phyloP scores from a whole-genome alignment of 2,113 vertebrate genomes.

The Rattus rattus region DNA sequence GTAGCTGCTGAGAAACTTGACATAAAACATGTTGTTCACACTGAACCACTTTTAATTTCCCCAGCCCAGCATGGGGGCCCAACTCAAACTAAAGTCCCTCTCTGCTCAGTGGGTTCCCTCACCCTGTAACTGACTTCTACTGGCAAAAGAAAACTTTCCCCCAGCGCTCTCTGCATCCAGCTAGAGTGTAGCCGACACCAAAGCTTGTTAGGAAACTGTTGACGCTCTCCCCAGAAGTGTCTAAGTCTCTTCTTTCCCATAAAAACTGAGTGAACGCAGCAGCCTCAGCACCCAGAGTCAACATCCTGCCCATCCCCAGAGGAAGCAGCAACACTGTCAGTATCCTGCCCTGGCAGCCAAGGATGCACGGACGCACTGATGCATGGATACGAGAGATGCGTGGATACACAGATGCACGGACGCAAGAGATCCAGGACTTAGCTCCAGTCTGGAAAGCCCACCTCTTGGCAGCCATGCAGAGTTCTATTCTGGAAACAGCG shows the following conservation, averaged over 20 bases:
- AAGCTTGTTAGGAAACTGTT: neutral
- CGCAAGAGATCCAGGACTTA: neutral
- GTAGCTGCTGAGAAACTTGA: neutral
- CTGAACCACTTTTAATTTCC: neutral
- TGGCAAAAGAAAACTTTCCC: neutral
- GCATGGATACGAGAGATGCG: too few species aligned
- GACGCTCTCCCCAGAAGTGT: neutral
- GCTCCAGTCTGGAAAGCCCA: neutral
- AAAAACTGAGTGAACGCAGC: neutral
- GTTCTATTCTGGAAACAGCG: neutral
- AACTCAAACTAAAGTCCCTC: neutral
- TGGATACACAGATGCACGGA: neutral
- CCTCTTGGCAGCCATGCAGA: fast-evolving
- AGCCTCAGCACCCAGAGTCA: neutral
- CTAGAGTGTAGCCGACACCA: neutral
- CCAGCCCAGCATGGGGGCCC: neutral
- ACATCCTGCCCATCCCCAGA: neutral
- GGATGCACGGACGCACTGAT: too few species aligned
- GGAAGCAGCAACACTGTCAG: conserved; percentile 24
- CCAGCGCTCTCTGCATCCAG: neutral
- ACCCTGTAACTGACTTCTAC: neutral
- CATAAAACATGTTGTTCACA: neutral
- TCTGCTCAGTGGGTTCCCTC: neutral
- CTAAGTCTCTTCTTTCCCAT: neutral
- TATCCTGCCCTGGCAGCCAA: conserved; percentile 12